Evolutionary conservation across 2,113 vertebrate genomes (phyloP).

Genomic region (Lagopus leucura): DNA sequence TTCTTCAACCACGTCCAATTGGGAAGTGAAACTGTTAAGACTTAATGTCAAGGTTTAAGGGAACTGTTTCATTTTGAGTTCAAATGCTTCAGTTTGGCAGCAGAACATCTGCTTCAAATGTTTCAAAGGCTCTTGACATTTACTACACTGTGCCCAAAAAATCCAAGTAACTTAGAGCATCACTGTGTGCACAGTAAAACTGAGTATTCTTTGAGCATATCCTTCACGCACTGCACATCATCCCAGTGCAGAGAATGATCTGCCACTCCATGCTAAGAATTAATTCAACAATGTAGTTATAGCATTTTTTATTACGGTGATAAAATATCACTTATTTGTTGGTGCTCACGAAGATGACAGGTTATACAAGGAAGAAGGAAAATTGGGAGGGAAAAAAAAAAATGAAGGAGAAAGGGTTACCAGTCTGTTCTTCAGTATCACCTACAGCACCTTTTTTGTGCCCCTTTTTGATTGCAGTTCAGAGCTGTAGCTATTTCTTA

Average conservation of each 20-base stretch:
- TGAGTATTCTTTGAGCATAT: background rate
- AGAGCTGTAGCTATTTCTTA: background rate
- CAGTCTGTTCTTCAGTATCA: background rate
- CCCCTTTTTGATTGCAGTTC: background rate
- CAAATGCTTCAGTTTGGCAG: constrained; percentile 63
- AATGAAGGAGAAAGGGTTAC: background rate
- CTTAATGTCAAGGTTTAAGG: constrained; percentile 68
- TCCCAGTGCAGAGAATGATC: background rate
- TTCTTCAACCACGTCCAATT: constrained; percentile 68
- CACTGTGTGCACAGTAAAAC: constrained; percentile 4
- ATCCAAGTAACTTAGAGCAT: constrained; percentile 14
- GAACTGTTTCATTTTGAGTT: constrained; percentile 70
- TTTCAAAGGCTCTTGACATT: constrained; percentile 67
- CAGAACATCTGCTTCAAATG: constrained; percentile 64
- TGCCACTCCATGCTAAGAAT: background rate
- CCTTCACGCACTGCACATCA: background rate
- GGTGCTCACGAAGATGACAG: constrained; percentile 26
- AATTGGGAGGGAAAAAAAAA: background rate
- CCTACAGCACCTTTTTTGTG: constrained; percentile 1
- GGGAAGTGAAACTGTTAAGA: constrained; percentile 71
- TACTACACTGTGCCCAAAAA: constrained; percentile 20
- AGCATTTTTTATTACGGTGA: constrained; percentile 27
- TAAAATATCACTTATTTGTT: constrained; percentile 41
- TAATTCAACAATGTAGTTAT: constrained; percentile 10
- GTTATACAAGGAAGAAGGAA: background rate